Base-by-base conservation (phyloP, 53 echinoderm and acorn worm genomes). In the Crossaster papposus region DNA sequence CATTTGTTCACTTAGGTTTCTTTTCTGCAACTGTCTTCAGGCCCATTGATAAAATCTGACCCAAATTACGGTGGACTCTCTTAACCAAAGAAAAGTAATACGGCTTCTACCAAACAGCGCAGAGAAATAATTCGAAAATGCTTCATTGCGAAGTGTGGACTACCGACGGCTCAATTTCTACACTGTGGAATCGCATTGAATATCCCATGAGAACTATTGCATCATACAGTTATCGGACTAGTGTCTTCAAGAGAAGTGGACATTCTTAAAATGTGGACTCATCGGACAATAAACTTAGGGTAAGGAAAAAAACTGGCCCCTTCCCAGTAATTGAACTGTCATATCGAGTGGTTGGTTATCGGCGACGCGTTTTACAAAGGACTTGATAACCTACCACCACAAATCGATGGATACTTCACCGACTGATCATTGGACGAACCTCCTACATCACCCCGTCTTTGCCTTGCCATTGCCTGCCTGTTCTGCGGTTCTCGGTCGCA, bases 391-490 rank as follows among this genome's bases (percentile, higher is more conserved):
- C 44, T 44, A 44, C 44, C 44, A 7, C 44, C 44, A 44, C 44
- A 9, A 44, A 20, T 18, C 58, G 17, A 58, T 11, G 75, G 75
- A 74, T 18, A 15, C 75, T 74, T 36, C 75, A 33, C 24, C 44
- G 13, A 36, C 33, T 36, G 36, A 35, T 70, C 83, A 70, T 83
- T 52, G 14, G 74, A 23, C 9, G 68, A 18, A 18, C 75, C 75
- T 18, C 75, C 75, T 35, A 2, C 75, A 35, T 74, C 36, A 33
- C 75, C 75, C 36, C 51, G 14, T 76, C 80, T 26, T 58, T 87
- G 75, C 76, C 87, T 87, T 87, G 87, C 87, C 87, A 58, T 76
- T 76, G 87, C 87, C 87, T 87, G 87, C 68, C 87, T 51, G 51
- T 22, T 62, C 29, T 85, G 75, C 24, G 36, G 36, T 32, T 55